Conservation (phyloP, 2,113 vertebrate genomes). For the Cynoglossus semilaevis region DNA sequence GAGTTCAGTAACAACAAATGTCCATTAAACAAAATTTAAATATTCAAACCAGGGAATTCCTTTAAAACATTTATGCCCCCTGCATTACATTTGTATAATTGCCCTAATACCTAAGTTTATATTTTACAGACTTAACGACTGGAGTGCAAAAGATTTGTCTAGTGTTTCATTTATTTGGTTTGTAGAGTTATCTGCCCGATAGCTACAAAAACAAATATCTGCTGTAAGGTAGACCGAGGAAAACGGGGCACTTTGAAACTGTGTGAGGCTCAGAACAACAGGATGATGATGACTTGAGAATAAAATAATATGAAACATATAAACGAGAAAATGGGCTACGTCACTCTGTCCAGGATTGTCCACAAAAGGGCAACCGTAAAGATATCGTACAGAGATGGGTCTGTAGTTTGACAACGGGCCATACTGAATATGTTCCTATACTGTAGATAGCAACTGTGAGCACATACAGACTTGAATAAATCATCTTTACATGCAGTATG, state of each 20-base stretch:
- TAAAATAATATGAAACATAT: constrained; percentile 34
- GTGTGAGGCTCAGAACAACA: constrained; percentile 35
- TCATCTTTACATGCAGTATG: constrained; percentile 56
- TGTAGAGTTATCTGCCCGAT: constrained; percentile 54
- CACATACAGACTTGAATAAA: constrained; percentile 20
- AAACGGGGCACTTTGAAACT: constrained; percentile 36
- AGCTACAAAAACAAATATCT: constrained; percentile 60
- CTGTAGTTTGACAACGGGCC: not conserved
- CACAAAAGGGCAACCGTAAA: constrained; percentile 17
- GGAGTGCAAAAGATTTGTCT: constrained; percentile 1
- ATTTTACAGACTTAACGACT: not conserved
- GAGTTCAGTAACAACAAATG: too few species aligned
- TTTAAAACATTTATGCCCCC: too few species aligned
- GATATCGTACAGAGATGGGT: not conserved
- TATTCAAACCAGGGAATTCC: too few species aligned
- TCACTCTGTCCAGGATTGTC: constrained; percentile 21
- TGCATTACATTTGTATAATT: too few species aligned
- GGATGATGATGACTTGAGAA: constrained; percentile 24
- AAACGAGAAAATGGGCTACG: constrained; percentile 41
- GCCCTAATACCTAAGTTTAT: too few species aligned
- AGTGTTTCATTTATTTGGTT: constrained; percentile 69
- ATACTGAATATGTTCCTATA: constrained; percentile 1
- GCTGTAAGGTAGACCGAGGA: constrained; percentile 27
- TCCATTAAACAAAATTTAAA: too few species aligned
- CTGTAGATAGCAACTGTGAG: constrained; percentile 28